Percentiles rank a stretch among this genome's conserved stretches.
Evolutionary conservation across 2,113 vertebrate species (phyloP).

Genomic region (Pholis gunnellus): DNA sequence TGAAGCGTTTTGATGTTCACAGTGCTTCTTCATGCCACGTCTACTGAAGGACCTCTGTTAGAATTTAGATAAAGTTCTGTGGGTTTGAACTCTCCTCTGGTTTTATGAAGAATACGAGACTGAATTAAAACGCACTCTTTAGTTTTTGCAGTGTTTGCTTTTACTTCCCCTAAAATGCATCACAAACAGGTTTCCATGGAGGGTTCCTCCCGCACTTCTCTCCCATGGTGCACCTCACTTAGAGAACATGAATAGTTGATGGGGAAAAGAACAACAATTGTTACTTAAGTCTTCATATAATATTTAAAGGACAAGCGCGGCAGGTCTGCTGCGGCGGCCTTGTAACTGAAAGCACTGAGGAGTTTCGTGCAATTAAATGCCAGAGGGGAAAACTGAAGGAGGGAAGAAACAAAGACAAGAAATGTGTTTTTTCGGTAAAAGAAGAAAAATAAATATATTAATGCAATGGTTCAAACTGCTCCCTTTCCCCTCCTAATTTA

Average conservation of each 20-base stretch:
- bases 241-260: constrained; percentile 82
- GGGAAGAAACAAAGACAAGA: constrained; percentile 30
- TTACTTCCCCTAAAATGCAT: constrained; percentile 40
- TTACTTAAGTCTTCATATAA: constrained; percentile 83
- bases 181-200: constrained; percentile 23
- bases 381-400: constrained; percentile 23
- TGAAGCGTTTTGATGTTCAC: too few species aligned
- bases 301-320: constrained; percentile 74
- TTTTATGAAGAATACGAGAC: too few species aligned
- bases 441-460: constrained; percentile 51
- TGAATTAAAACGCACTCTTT: constrained; percentile 27
- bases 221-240: constrained; percentile 70
- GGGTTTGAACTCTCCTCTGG: background rate
- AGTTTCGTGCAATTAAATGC: constrained; percentile 61
- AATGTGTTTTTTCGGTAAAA: constrained; percentile 33
- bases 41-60: too few species aligned
- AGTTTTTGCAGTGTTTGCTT: constrained; percentile 37
- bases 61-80: background rate
- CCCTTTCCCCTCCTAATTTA: constrained; percentile 51
- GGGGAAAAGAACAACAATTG: constrained; percentile 82
- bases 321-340: constrained; percentile 45
- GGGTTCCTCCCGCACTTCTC: constrained; percentile 32
- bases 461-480: constrained; percentile 46
- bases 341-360: constrained; percentile 54
- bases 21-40: too few species aligned